phyloP scores from a whole-genome alignment of 2,113 vertebrate genomes.

The Eulemur macaco region DNA sequence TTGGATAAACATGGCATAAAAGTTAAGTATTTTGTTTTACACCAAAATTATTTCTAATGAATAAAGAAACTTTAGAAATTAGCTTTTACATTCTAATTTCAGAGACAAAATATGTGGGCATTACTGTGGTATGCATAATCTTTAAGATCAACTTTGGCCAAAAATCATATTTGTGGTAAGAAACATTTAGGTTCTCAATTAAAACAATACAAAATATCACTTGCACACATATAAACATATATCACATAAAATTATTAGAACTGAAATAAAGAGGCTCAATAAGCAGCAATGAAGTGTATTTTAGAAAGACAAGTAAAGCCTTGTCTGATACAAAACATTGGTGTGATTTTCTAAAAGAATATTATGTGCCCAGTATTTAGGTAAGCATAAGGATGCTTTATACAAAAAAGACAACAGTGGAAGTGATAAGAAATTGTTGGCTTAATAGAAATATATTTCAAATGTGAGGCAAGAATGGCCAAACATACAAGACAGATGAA shows the following conservation, averaged over 20 bases:
- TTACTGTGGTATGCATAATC: background rate
- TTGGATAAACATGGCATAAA: background rate
- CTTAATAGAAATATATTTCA: background rate
- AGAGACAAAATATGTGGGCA: background rate
- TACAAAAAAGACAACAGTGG: background rate
- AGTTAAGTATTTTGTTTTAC: background rate
- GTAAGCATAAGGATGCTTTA: background rate
- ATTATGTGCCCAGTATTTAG: background rate
- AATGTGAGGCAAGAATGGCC: background rate
- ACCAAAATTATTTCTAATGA: background rate
- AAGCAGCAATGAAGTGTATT: background rate
- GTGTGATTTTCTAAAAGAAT: background rate
- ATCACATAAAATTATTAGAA: background rate
- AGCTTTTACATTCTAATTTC: background rate
- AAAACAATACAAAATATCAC: background rate
- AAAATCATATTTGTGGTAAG: background rate
- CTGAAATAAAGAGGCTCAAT: background rate
- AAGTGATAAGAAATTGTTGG: background rate
- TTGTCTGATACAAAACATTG: background rate
- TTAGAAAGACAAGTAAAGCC: background rate
- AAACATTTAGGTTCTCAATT: background rate
- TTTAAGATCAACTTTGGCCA: background rate
- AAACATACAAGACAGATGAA: background rate
- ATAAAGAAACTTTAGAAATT: background rate
- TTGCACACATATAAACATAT: background rate